These are phyloP conservation scores for Leptopilina boulardi DNA, from an alignment of 1,140 invertebrate genomes.

Conservation along the genomic window DNA sequence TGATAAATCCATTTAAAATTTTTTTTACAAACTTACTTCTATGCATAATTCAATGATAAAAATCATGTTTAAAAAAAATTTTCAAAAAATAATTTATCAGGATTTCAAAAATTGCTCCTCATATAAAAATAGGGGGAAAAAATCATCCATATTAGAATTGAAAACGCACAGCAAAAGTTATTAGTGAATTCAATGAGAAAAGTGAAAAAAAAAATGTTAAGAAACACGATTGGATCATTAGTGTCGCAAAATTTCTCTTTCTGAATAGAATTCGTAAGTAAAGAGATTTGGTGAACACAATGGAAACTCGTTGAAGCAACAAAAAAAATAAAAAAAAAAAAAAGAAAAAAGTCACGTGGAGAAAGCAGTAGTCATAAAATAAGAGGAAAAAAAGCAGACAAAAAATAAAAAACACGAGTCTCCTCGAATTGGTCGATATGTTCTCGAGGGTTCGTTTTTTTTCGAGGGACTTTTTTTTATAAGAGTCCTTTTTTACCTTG, in stretches of 20 bases:
- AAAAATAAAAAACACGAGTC: conserved; percentile 13
- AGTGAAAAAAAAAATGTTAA: not conserved
- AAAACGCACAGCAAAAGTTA: no score
- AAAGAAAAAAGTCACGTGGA: not conserved
- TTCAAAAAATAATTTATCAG: no score
- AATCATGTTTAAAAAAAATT: no score
- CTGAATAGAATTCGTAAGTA: not conserved
- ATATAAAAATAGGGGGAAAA: no score
- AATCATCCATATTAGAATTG: no score
- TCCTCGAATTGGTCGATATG: conserved; percentile 22
- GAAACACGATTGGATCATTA: not conserved
- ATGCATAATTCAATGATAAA: no score
- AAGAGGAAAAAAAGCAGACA: not conserved
- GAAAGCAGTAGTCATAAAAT: not conserved
- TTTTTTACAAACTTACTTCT: no score
- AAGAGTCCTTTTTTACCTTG: conserved; percentile 69
- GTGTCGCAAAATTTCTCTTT: not conserved
- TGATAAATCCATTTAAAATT: no score
- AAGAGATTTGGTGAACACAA: not conserved
- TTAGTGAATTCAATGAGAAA: not conserved
- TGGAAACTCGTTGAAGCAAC: not conserved
- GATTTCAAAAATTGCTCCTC: no score
- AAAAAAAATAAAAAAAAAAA: not conserved
- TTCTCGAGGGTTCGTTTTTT: conserved; percentile 34
- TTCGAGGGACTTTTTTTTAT: conserved; percentile 33